Percentiles rank a stretch among this genome's conserved stretches.
These are phyloP conservation scores for Xyrichtys novacula DNA, from an alignment of 2,797 vertebrate genomes.

Conservation along the genomic window DNA sequence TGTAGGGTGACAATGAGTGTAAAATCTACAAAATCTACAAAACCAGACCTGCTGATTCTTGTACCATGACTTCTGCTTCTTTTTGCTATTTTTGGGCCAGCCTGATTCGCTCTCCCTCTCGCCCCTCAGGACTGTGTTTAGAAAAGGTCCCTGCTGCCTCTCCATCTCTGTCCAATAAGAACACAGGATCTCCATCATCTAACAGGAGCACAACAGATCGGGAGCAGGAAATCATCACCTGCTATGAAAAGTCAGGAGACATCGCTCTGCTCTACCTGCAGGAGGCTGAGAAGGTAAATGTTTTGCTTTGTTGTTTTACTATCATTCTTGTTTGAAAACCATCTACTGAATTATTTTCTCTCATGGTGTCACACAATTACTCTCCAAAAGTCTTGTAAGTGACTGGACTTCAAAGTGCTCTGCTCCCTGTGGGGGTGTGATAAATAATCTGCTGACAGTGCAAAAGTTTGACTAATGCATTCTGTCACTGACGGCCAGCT, in stretches of 20 bases:
- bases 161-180: slow-evolving; percentile 76
- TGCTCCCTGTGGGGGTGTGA: slow-evolving; percentile 41
- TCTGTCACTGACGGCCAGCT: slow-evolving; percentile 39
- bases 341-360: slow-evolving; percentile 7
- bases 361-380: background rate
- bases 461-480: slow-evolving; percentile 39
- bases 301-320: background rate
- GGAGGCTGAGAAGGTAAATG: slow-evolving; percentile 93
- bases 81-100: slow-evolving; percentile 3
- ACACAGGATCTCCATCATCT: slow-evolving; percentile 88
- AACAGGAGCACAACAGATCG: slow-evolving; percentile 84
- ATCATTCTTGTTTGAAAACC: background rate
- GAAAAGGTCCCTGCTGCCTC: slow-evolving; percentile 77
- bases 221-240: slow-evolving; percentile 95
- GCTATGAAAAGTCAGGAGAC: slow-evolving; percentile 98
- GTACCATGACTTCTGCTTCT: background rate
- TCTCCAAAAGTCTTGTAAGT: slow-evolving; percentile 21
- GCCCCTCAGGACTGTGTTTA: slow-evolving; percentile 74
- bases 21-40: background rate
- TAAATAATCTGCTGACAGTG: slow-evolving; percentile 40
- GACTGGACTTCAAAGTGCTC: slow-evolving; percentile 25
- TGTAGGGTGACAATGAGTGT: background rate
- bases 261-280: slow-evolving; percentile 97
- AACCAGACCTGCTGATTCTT: too few species aligned
- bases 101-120: slow-evolving; percentile 1